Percentiles rank a stretch among this genome's conserved stretches.
Conservation (phyloP, 2,888 invertebrate genomes). For the Gortyna flavago region DNA sequence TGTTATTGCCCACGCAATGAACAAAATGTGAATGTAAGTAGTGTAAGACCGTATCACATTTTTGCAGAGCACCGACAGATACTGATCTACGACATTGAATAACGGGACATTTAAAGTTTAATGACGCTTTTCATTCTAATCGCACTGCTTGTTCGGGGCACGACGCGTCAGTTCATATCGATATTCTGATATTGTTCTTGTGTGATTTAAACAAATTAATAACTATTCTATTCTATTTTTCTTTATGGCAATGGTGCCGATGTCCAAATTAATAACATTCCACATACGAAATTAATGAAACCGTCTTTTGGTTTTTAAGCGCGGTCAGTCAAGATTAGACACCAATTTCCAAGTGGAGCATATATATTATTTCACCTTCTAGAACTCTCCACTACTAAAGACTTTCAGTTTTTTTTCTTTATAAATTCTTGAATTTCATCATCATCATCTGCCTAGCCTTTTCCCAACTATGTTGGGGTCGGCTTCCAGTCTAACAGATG, state of each 20-base stretch:
- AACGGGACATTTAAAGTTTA: slow-evolving; percentile 82
- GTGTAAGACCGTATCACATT: slow-evolving; percentile 58
- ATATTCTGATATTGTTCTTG: slow-evolving; percentile 72
- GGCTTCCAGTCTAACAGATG: no score
- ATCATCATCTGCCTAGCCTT: no score
- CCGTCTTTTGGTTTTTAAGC: neutral
- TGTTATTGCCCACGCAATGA: slow-evolving; percentile 52
- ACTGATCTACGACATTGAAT: slow-evolving; percentile 73
- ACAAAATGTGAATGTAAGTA: slow-evolving; percentile 55
- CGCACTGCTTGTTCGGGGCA: slow-evolving; percentile 66
- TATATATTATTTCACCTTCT: neutral
- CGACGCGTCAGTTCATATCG: slow-evolving; percentile 65
- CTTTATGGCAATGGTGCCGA: no score
- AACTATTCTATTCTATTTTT: no score
- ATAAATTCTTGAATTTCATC: no score
- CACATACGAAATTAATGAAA: slow-evolving; percentile 11
- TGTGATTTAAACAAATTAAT: slow-evolving; percentile 47
- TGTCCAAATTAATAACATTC: slow-evolving; percentile 42
- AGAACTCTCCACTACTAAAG: neutral
- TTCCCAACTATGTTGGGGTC: no score
- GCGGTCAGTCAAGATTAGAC: neutral
- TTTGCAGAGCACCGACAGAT: slow-evolving; percentile 66
- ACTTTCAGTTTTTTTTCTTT: slow-evolving; percentile 11
- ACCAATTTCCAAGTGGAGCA: neutral
- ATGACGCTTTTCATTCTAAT: slow-evolving; percentile 76